phyloP scores from a whole-genome alignment of 2,888 invertebrate genomes.

The Microplitis deprimator region DNA sequence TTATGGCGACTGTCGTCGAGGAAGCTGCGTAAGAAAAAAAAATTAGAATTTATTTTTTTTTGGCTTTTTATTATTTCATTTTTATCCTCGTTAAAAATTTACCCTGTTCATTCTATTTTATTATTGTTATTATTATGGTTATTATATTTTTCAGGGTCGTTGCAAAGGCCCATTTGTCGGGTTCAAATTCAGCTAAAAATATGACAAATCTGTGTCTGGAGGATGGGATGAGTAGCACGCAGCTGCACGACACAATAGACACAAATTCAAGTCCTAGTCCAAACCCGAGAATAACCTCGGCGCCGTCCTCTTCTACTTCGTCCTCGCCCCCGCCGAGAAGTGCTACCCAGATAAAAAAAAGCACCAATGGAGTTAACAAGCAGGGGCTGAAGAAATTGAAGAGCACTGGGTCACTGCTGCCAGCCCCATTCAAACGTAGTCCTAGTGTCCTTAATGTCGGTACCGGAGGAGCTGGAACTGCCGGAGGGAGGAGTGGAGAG shows the following conservation, averaged over 20 bases:
- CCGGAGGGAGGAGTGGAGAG: conserved; percentile 69
- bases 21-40: conserved; percentile 81
- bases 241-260: conserved; percentile 62
- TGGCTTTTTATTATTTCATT: background rate
- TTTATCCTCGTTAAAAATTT: background rate
- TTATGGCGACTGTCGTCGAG: conserved; percentile 89
- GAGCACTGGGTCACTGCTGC: conserved; percentile 63
- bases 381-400: conserved; percentile 65
- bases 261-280: conserved; percentile 67
- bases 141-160: conserved; percentile 55
- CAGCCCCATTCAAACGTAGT: conserved; percentile 62
- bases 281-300: conserved; percentile 64
- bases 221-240: conserved; percentile 61
- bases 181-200: conserved; percentile 59
- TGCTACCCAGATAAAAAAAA: conserved; percentile 57
- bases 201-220: conserved; percentile 59
- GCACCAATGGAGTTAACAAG: conserved; percentile 62
- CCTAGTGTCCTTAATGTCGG: conserved; percentile 58
- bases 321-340: conserved; percentile 62
- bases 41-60: background rate
- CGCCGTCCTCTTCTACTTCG: conserved; percentile 67
- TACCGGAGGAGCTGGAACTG: background rate
- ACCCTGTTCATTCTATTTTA: background rate
- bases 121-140: background rate
- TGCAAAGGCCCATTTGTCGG: conserved; percentile 64